Conservation (phyloP, 1,140 invertebrate genomes). For the Mactra quadrangularis region DNA sequence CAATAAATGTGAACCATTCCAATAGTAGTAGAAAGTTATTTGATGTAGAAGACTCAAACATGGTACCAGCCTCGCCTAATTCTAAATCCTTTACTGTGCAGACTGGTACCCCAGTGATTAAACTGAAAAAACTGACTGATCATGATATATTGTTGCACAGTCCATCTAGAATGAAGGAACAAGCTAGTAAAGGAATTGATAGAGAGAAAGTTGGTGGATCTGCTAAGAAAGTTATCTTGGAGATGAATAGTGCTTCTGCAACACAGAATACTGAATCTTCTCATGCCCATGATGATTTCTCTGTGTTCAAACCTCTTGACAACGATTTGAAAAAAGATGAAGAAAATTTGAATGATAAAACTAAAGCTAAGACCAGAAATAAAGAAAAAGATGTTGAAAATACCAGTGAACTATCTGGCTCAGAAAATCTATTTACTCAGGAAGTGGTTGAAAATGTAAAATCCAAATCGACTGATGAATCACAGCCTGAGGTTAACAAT, state of each 20-base stretch:
- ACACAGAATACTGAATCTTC: slow-evolving; percentile 1
- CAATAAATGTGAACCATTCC: slow-evolving; percentile 18
- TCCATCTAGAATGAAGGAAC: slow-evolving; percentile 56
- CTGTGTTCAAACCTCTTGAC: slow-evolving; percentile 68
- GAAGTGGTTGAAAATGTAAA: not conserved
- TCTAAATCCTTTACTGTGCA: slow-evolving; percentile 36
- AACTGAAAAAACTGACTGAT: slow-evolving; percentile 72
- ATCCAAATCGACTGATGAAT: not conserved
- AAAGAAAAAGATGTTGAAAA: not conserved
- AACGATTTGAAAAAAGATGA: not conserved
- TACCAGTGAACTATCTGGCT: not conserved
- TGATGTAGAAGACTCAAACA: slow-evolving; percentile 65
- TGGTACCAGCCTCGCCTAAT: slow-evolving; percentile 67
- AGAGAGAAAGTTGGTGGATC: not conserved
- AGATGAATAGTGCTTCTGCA: no score
- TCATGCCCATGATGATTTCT: slow-evolving; percentile 72
- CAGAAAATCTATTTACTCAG: slow-evolving; percentile 20
- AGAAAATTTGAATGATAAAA: not conserved
- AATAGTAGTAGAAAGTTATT: slow-evolving; percentile 67
- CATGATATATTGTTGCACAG: slow-evolving; percentile 70
- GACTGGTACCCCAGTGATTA: slow-evolving; percentile 73
- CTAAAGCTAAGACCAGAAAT: not conserved
- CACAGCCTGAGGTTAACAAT: not conserved
- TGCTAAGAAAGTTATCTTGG: not conserved
- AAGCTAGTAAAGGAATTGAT: not conserved